Base-by-base conservation (phyloP, 2,888 invertebrate species). In the Globia sparganii region DNA sequence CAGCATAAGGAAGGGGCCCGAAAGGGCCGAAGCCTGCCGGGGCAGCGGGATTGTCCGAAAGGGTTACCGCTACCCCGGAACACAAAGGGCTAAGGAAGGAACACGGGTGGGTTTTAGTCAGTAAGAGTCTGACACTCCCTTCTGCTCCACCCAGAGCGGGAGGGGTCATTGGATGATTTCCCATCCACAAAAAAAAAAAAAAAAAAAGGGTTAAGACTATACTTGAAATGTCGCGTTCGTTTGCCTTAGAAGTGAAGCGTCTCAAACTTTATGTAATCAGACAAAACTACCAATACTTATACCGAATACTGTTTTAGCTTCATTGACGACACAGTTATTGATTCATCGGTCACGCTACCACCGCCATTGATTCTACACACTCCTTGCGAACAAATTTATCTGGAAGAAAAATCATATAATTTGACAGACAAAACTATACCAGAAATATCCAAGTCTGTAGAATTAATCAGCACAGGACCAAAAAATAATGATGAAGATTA, bases 221-320 rank as follows among this genome's bases (percentile, higher is more conserved):
- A 64, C 62, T 64, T 18, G 15, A 18, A 37, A 37, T 62, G 62
- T 25, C 37, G 15, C 28, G 43, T 66, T 43, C 28, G 21, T 40
- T 43, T 21, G 21, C 4, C 15, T 37, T 64, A 37, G 2, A 37
- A 9, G 15, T n/a, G 9, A 67, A 46, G 43, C 8, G 43, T 43
- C 3, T 43, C 6, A 6, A 21, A 66, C 4, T 65, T 5, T 46
- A 8, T 25, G 43, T 53, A n/a, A 49, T 4, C 3, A 49, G 28
- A 28, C 8, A 37, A 13, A 8, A 15, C 37, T 62, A 53, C 4
- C 1, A 64, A 49, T 59, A 28, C 11, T 61, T 59, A 46, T 31
- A 34, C 4, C 5, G 15, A 31, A 56, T 37, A 61, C 15, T 77
- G 34, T 84, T 81, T 56, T 58, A 87, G 84, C 40, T 86, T 85